phyloP scores from a whole-genome alignment of 2,888 invertebrate genomes.

The Aporophyla nigra region DNA sequence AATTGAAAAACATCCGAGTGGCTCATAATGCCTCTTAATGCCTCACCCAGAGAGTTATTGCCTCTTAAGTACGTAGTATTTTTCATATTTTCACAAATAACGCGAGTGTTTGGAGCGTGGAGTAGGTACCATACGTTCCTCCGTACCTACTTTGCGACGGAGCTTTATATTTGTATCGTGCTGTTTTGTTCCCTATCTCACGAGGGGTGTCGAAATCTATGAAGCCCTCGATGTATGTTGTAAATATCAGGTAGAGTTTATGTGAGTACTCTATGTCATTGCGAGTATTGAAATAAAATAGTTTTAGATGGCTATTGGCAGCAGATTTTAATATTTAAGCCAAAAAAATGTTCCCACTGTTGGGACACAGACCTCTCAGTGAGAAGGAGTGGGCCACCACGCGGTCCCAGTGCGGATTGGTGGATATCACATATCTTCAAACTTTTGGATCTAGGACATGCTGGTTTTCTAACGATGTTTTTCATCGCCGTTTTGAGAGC shows the following conservation, averaged over 20 bases:
- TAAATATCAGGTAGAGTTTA: constrained; percentile 27
- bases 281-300: neutral
- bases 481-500: too few species aligned
- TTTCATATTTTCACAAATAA: constrained; percentile 88
- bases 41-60: constrained; percentile 83
- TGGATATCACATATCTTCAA: too few species aligned
- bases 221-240: neutral
- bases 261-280: neutral
- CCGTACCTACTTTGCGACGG: constrained; percentile 16
- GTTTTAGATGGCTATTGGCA: too few species aligned
- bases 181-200: constrained; percentile 52
- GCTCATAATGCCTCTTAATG: constrained; percentile 88
- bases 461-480: too few species aligned
- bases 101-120: constrained; percentile 73
- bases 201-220: constrained; percentile 60
- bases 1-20: constrained; percentile 89
- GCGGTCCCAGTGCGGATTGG: too few species aligned
- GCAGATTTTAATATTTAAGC: too few species aligned
- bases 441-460: too few species aligned
- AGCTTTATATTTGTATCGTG: constrained; percentile 42
- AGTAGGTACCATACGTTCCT: constrained; percentile 20
- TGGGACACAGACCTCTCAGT: too few species aligned
- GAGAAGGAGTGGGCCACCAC: too few species aligned
- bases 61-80: constrained; percentile 83
- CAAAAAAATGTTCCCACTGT: too few species aligned